Conservation (phyloP, 2,888 invertebrate species). For the Acleris sparsana region DNA sequence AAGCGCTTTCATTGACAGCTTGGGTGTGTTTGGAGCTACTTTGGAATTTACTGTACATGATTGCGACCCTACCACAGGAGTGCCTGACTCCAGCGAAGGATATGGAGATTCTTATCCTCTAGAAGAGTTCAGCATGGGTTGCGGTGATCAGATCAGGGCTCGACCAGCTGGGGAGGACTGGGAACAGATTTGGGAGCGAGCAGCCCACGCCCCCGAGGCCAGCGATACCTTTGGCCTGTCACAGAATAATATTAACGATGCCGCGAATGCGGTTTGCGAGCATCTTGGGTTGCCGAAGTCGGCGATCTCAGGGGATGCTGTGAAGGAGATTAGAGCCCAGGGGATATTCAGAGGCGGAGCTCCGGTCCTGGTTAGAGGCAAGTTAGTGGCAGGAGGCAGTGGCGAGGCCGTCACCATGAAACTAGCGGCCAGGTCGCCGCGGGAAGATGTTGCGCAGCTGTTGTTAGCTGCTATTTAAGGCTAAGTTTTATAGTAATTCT, state of each 20-base stretch:
- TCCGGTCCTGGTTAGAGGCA: constrained; percentile 94
- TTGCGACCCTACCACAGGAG: constrained; percentile 97
- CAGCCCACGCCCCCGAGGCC: constrained; percentile 87
- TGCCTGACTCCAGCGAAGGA: constrained; percentile 97
- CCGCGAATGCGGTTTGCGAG: constrained; percentile 71
- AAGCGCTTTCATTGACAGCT: constrained; percentile 83
- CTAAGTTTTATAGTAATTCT: background rate
- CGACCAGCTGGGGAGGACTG: constrained; percentile 65
- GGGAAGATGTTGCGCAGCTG: constrained; percentile 93
- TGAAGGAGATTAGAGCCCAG: constrained; percentile 71
- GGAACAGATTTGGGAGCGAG: constrained; percentile 90
- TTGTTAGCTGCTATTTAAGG: constrained; percentile 86
- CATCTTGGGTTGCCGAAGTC: constrained; percentile 66
- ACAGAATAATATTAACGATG: constrained; percentile 66
- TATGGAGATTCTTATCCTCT: constrained; percentile 98
- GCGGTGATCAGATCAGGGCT: constrained; percentile 69
- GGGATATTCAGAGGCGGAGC: constrained; percentile 96
- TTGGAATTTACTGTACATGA: constrained; percentile 97
- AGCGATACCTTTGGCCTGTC: constrained; percentile 97
- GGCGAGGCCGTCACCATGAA: constrained; percentile 94
- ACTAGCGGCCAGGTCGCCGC: constrained; percentile 93
- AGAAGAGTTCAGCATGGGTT: constrained; percentile 88
- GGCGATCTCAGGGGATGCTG: constrained; percentile 67
- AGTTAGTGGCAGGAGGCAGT: constrained; percentile 87
- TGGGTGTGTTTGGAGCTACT: constrained; percentile 93